Conservation (phyloP, 92 coral and sea anemone species). For the Umimayanthus kanabou region DNA sequence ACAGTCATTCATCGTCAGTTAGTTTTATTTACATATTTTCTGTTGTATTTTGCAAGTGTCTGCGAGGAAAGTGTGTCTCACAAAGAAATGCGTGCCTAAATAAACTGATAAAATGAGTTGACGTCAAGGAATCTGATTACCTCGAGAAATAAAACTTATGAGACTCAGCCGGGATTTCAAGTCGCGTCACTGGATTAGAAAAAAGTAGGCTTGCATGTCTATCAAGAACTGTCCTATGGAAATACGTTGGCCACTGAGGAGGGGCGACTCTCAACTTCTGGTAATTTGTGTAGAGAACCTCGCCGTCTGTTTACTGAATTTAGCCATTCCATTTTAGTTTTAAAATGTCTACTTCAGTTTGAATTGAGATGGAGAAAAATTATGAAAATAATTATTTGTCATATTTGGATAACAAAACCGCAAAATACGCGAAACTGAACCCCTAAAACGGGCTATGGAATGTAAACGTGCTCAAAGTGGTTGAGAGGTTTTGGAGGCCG, state of each 20-base stretch:
- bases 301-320: background rate
- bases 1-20: background rate
- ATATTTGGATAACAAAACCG: constrained; percentile 9
- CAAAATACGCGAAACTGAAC: background rate
- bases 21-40: background rate
- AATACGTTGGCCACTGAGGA: background rate
- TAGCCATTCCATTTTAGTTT: background rate
- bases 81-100: constrained; percentile 9
- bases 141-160: constrained; percentile 7
- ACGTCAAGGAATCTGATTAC: constrained; percentile 28
- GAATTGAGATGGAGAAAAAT: background rate
- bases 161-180: constrained; percentile 37
- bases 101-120: background rate
- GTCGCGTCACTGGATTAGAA: constrained; percentile 31
- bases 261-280: background rate
- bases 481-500: background rate
- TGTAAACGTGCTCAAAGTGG: background rate
- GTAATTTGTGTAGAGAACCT: background rate
- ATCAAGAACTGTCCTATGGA: constrained; percentile 1
- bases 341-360: background rate
- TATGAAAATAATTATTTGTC: background rate
- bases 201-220: background rate
- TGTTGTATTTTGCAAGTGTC: background rate
- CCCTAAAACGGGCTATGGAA: constrained; percentile 11
- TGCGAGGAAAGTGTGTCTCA: background rate